A percentile compares a stretch with the other conserved stretches of the same genome.
phyloP scores from a whole-genome alignment of 2,888 invertebrate species.

The Cataglyphis cursor region DNA sequence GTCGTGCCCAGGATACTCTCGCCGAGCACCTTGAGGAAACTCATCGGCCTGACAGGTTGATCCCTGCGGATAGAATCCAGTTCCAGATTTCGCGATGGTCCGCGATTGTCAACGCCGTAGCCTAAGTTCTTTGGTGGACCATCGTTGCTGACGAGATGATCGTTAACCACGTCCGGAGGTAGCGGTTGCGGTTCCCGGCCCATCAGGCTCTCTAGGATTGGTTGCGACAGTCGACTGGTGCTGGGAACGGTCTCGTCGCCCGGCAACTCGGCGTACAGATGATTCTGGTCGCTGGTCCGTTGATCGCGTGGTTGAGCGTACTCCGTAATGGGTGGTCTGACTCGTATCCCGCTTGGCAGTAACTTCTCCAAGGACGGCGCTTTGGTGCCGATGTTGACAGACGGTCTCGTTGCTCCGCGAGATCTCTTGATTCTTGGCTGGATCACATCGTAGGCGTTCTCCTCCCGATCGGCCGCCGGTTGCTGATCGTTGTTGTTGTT shows the following conservation, averaged over 20 bases:
- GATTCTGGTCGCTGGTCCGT: conserved; percentile 85
- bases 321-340: conserved; percentile 84
- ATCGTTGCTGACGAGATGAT: conserved; percentile 74
- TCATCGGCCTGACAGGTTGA: conserved; percentile 87
- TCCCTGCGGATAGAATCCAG: conserved; percentile 61
- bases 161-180: conserved; percentile 82
- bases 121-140: conserved; percentile 57
- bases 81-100: conserved; percentile 60
- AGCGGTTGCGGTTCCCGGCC: conserved; percentile 81
- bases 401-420: conserved; percentile 85
- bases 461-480: conserved; percentile 80
- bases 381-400: conserved; percentile 89
- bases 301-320: conserved; percentile 87
- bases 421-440: conserved; percentile 84
- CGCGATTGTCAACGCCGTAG: conserved; percentile 52
- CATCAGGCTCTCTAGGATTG: conserved; percentile 79
- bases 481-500: conserved; percentile 87
- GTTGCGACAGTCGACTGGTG: conserved; percentile 83
- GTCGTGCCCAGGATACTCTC: conserved; percentile 87
- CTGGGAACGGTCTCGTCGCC: conserved; percentile 87
- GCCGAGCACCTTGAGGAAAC: conserved; percentile 89
- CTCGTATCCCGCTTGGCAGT: conserved; percentile 86
- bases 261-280: conserved; percentile 90
- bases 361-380: conserved; percentile 89
- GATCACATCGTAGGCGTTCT: conserved; percentile 90